These are phyloP conservation scores for Chorisops tibialis DNA, from an alignment of 2,888 invertebrate species.

Conservation along the genomic window DNA sequence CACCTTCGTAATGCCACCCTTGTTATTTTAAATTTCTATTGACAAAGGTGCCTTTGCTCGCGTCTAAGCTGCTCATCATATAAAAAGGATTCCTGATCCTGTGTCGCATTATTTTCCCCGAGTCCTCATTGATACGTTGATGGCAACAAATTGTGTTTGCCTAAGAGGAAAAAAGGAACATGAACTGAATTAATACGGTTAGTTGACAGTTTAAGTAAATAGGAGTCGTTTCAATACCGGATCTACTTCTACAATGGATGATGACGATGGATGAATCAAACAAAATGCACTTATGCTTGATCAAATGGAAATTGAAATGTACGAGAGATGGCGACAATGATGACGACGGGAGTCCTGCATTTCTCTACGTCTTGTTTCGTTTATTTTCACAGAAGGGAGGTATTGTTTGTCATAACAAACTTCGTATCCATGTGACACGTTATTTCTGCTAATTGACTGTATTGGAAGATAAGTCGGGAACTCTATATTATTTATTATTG, in stretches of 20 bases:
- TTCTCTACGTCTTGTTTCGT: not conserved
- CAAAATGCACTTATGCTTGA: slow-evolving; percentile 25
- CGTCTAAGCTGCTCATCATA: slow-evolving; percentile 18
- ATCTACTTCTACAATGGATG: not conserved
- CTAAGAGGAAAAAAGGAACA: slow-evolving; percentile 28
- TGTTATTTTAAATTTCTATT: slow-evolving; percentile 34
- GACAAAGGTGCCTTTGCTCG: slow-evolving; percentile 27
- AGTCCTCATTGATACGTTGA: slow-evolving; percentile 29
- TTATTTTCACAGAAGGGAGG: slow-evolving; percentile 5
- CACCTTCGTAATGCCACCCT: slow-evolving; percentile 21
- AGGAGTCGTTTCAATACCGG: slow-evolving; percentile 13
- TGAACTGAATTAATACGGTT: slow-evolving; percentile 33
- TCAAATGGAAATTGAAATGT: slow-evolving; percentile 23
- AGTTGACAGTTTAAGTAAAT: slow-evolving; percentile 32
- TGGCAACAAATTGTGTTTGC: slow-evolving; percentile 33
- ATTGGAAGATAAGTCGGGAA: not conserved
- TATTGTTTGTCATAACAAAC: slow-evolving; percentile 19
- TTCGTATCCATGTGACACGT: slow-evolving; percentile 4
- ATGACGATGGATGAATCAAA: slow-evolving; percentile 15
- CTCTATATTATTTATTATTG: too few relatives aligned
- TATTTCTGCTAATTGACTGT: slow-evolving; percentile 12
- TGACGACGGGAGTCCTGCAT: slow-evolving; percentile 10
- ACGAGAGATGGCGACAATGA: not conserved
- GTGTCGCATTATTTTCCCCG: slow-evolving; percentile 16
- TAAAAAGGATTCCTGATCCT: slow-evolving; percentile 22